Conservation (phyloP, 2,888 invertebrate genomes). For the Trimorus sp. region DNA sequence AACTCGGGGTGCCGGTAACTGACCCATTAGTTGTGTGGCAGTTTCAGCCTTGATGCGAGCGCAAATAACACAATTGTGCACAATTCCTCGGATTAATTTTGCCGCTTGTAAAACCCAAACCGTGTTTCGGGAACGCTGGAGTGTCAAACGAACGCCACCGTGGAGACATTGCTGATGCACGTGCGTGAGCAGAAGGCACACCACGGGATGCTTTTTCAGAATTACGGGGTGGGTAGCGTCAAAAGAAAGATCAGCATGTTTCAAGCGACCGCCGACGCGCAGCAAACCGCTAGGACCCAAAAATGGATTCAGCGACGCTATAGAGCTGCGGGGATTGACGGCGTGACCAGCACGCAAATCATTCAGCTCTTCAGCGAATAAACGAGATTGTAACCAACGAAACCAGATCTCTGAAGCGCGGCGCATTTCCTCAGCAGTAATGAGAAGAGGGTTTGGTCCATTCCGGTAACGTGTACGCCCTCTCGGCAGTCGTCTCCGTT, state of each 20-base stretch:
- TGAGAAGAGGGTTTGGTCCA: background rate
- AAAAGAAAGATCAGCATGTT: background rate
- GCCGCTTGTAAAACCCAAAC: slow-evolving; percentile 15
- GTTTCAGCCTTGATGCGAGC: background rate
- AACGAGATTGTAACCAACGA: background rate
- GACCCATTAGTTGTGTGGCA: slow-evolving; percentile 8
- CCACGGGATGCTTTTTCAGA: background rate
- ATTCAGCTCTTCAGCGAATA: background rate
- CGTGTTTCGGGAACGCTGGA: background rate
- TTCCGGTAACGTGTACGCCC: background rate
- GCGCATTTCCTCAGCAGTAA: background rate
- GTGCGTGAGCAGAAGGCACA: too few relatives aligned
- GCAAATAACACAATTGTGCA: slow-evolving; percentile 13
- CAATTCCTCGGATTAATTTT: slow-evolving; percentile 1
- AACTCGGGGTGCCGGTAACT: background rate
- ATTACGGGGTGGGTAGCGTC: background rate
- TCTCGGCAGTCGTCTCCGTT: background rate
- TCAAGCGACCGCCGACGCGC: slow-evolving; percentile 1
- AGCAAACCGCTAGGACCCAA: background rate
- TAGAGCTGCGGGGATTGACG: background rate
- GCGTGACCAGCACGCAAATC: background rate
- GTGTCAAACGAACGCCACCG: background rate
- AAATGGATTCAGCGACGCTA: background rate
- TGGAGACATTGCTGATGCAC: slow-evolving; percentile 1
- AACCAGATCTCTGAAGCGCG: background rate